A percentile compares a stretch with the other conserved stretches of the same genome.
phyloP scores from a whole-genome alignment of 2,113 vertebrate species.

The Perca fluviatilis region DNA sequence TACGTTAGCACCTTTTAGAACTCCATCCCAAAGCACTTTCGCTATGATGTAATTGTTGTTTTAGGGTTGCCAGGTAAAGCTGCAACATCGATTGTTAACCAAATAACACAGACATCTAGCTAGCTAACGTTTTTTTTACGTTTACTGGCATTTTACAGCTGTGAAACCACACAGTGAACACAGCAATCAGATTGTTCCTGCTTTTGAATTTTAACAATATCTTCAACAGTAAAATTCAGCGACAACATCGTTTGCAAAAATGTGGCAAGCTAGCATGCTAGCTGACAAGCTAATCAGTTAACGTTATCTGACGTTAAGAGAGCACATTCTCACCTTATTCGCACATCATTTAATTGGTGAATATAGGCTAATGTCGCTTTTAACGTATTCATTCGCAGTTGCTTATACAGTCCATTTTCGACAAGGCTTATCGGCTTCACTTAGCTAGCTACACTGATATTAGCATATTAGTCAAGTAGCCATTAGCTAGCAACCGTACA shows the following conservation, averaged over 20 bases:
- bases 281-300: conserved; percentile 31
- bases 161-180: background rate
- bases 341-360: background rate
- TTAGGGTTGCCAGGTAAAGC: background rate
- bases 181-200: background rate
- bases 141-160: background rate
- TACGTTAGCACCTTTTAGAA: background rate
- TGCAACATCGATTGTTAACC: background rate
- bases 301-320: background rate
- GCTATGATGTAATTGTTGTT: background rate
- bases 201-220: too few relatives aligned
- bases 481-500: conserved; percentile 76
- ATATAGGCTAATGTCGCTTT: background rate
- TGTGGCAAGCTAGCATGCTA: background rate
- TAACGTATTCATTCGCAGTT: background rate
- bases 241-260: background rate
- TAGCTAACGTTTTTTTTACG: too few relatives aligned
- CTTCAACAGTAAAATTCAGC: background rate
- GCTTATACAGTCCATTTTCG: background rate
- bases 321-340: conserved; percentile 39
- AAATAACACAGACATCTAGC: background rate
- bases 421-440: background rate
- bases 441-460: background rate
- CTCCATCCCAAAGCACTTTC: background rate
- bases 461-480: background rate